Evolutionary conservation across 2,797 vertebrate genomes (phyloP), one percentile per base, ranked within the genome.

Genomic region (Sarcoramphus papa): DNA sequence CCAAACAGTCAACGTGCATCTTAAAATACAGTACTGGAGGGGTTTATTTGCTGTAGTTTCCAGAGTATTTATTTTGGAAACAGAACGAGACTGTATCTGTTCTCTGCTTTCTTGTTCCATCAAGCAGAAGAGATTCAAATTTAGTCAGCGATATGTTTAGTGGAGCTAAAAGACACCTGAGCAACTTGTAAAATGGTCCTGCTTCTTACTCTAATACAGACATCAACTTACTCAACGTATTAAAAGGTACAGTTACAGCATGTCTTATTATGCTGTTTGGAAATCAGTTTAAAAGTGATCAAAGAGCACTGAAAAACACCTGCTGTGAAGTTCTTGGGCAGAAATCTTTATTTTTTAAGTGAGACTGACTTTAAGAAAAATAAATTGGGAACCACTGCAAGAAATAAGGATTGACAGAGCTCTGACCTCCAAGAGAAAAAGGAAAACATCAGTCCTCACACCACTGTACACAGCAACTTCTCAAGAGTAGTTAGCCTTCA

Each of bases 51-150:
- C 23, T 77, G 70, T 31, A 43, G 24, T 74, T 93, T 89, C 64
- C 80, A 79, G 37, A 56, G 37, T 41, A 89, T 89, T 92, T 89
- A 47, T 92, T 89, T 47, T 68, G 69, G 88, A 85, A 96, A 91
- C 43, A 25, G n/a, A 83, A 30, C 7, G 13, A 27, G 30, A 79
- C 48, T 7, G 0, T 50, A 72, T 75, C 13, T 5, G n/a, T 35
- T 83, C 43, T 87, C 60, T 51, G 57, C 31, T 33, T 74, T 83
- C 77, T 33, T 51, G 28, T 8, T 72, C 45, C 33, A 75, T 30
- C 23, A 70, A 90, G 41, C 53, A 83, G 33, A 57, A 73, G 51
- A 82, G 35, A 73, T 62, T 57, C 31, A 73, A 83, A 91, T 64
- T 21, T 22, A 69, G 40, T 67, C 63, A 88, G 57, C 41, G 86